Evolutionary conservation across 2,113 vertebrate species (phyloP).

Genomic region (Alouatta palliata): DNA sequence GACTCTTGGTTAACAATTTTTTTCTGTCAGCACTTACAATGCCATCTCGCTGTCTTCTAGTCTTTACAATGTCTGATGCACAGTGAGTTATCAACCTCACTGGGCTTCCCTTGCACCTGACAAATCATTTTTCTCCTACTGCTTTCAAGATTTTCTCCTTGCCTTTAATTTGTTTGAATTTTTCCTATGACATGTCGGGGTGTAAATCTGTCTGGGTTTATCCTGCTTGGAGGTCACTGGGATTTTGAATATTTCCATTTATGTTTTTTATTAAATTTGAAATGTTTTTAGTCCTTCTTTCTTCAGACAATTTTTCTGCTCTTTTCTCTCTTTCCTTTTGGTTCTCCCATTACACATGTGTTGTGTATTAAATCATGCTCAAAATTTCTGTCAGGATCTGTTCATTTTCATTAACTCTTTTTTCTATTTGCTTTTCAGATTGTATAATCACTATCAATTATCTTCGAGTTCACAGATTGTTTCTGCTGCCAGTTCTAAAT

Average conservation of each 20-base stretch:
- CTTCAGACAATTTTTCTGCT: not conserved
- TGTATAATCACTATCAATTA: not conserved
- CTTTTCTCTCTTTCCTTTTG: not conserved
- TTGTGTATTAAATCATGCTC: too few relatives aligned
- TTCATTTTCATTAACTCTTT: not conserved
- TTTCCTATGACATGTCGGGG: not conserved
- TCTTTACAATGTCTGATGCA: not conserved
- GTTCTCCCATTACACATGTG: not conserved
- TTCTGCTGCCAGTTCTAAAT: not conserved
- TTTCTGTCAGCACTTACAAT: not conserved
- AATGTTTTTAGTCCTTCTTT: not conserved
- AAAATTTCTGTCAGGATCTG: not conserved
- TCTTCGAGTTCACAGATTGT: not conserved
- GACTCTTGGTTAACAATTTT: not conserved
- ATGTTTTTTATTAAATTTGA: not conserved
- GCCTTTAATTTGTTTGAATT: not conserved
- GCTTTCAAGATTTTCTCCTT: not conserved
- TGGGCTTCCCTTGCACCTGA: not conserved
- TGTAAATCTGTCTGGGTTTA: not conserved
- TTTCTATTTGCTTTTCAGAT: not conserved
- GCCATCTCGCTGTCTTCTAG: not conserved
- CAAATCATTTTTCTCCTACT: not conserved
- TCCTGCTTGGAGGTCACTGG: not conserved
- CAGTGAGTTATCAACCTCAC: not conserved
- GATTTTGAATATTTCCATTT: not conserved